These are phyloP conservation scores for Stylophora pistillata DNA, from an alignment of 64 coral and sea anemone genomes.

Conservation along the genomic window DNA sequence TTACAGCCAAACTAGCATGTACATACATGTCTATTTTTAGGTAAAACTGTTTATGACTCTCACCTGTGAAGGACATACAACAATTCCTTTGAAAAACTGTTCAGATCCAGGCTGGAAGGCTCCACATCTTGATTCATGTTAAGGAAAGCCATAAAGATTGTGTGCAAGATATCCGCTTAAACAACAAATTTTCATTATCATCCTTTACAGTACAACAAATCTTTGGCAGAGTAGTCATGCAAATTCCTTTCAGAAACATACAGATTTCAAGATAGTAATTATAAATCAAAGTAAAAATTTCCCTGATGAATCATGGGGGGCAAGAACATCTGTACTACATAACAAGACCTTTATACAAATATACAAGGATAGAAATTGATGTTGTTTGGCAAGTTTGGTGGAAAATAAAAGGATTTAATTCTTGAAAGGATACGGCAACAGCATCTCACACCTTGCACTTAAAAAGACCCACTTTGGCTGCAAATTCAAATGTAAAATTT, in stretches of 20 bases:
- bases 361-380: no score
- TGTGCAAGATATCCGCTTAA: not conserved
- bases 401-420: not conserved
- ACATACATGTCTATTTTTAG: no score
- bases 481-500: slow-evolving; percentile 16
- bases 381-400: no score
- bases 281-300: no score
- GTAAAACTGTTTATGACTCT: not conserved
- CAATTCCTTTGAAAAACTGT: slow-evolving; percentile 53
- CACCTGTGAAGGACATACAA: slow-evolving; percentile 80
- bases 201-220: no score
- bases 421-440: slow-evolving; percentile 74
- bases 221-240: no score
- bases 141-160: not conserved
- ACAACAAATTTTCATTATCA: not conserved
- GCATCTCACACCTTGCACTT: slow-evolving; percentile 32
- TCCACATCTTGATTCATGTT: slow-evolving; percentile 25
- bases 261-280: no score
- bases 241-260: no score
- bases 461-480: slow-evolving; percentile 75
- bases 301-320: no score
- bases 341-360: no score
- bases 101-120: slow-evolving; percentile 41
- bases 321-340: no score
- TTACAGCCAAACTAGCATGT: no score